Evolutionary conservation across 2,888 invertebrate species (phyloP).

Genomic region (Invenusta paracnida): DNA sequence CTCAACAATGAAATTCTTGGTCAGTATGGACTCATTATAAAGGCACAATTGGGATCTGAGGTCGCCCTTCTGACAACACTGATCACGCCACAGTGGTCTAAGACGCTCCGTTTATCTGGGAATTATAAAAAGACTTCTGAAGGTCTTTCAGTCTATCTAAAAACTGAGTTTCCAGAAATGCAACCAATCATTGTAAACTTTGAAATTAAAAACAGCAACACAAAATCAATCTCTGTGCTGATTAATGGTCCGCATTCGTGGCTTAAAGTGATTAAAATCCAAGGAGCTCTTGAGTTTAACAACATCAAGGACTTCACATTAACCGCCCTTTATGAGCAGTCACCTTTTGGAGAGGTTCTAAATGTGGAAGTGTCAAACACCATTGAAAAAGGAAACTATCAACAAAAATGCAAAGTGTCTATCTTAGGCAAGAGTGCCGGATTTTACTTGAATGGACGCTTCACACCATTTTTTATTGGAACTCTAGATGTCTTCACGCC

Average conservation of each 20-base stretch:
- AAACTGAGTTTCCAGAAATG: not conserved
- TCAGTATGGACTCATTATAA: not conserved
- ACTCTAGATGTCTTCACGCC: constrained; percentile 30
- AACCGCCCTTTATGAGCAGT: not conserved
- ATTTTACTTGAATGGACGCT: not conserved
- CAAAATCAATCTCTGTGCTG: not conserved
- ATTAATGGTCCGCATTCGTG: not conserved
- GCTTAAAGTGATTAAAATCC: not conserved
- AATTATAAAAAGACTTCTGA: not conserved
- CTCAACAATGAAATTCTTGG: not conserved
- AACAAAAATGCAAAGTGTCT: not conserved
- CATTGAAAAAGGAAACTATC: not conserved
- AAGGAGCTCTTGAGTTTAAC: not conserved
- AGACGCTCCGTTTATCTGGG: not conserved
- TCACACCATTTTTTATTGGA: constrained; percentile 35
- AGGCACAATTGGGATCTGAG: not conserved
- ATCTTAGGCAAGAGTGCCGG: not conserved
- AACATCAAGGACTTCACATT: not conserved
- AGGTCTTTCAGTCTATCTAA: not conserved
- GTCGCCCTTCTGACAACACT: not conserved
- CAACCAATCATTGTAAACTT: not conserved
- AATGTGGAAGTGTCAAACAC: not conserved
- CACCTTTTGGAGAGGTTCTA: not conserved
- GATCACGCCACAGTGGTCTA: not conserved
- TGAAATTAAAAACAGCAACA: not conserved